Evolutionary conservation across 1,140 invertebrate species (phyloP).

Genomic region (Anastrepha ludens): DNA sequence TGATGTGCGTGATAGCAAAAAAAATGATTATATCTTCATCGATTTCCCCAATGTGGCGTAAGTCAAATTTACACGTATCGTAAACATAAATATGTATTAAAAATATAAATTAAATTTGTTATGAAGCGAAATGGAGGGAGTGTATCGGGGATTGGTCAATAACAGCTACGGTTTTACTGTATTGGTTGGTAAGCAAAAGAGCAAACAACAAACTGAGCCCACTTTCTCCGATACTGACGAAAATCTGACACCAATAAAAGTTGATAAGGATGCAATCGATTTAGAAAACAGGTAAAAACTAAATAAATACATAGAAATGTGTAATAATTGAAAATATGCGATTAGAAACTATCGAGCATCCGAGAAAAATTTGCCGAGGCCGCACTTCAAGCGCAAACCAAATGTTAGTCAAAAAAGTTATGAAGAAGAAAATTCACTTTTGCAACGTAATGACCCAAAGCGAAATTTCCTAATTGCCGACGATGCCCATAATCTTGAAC

Average conservation of each 20-base stretch:
- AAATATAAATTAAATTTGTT: not conserved
- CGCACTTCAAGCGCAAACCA: constrained; percentile 5
- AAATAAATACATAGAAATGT: not conserved
- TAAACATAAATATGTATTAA: not conserved
- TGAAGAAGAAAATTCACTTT: not conserved
- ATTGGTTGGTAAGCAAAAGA: constrained; percentile 53
- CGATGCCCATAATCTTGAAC: constrained; percentile 55
- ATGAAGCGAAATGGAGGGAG: constrained; percentile 55
- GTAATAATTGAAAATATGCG: not conserved
- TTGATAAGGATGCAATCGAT: constrained; percentile 12
- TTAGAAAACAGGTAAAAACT: constrained; percentile 36
- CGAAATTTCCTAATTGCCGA: constrained; percentile 26
- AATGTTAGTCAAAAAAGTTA: not conserved
- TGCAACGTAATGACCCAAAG: constrained; percentile 27
- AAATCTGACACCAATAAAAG: not conserved
- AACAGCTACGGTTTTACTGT: constrained; percentile 56
- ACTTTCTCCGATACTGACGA: not conserved
- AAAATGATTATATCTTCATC: constrained; percentile 51
- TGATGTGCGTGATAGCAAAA: constrained; percentile 48
- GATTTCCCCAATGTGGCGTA: constrained; percentile 57
- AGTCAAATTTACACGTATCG: constrained; percentile 26
- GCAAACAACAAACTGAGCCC: constrained; percentile 31
- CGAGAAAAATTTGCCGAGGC: constrained; percentile 12
- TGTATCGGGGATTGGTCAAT: constrained; percentile 53
- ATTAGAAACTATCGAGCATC: constrained; percentile 25